Evolutionary conservation across 2,888 invertebrate genomes (phyloP).

Genomic region (Megamerina dolium): DNA sequence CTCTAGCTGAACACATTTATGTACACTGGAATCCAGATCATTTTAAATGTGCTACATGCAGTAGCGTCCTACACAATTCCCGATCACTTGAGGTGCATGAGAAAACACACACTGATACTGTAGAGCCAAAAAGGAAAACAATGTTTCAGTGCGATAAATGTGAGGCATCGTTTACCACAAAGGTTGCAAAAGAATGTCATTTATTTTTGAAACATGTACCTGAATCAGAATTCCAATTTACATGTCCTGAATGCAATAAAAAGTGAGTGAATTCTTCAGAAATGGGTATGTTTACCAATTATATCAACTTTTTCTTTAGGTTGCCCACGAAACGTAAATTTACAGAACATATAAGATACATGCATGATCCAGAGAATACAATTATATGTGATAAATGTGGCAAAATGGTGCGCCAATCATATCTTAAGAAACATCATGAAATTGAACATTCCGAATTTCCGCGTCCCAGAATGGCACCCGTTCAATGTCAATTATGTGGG

Average conservation of each 20-base stretch:
- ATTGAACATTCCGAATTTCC: slow-evolving; percentile 41
- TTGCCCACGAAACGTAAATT: slow-evolving; percentile 39
- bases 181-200: slow-evolving; percentile 39
- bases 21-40: slow-evolving; percentile 42
- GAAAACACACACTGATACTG: slow-evolving; percentile 30
- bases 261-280: slow-evolving; percentile 26
- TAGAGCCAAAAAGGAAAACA: slow-evolving; percentile 32
- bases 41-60: slow-evolving; percentile 37
- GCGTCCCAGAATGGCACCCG: slow-evolving; percentile 36
- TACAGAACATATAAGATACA: slow-evolving; percentile 36
- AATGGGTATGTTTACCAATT: background rate
- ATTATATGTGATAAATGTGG: slow-evolving; percentile 43
- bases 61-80: slow-evolving; percentile 33
- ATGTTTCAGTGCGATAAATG: slow-evolving; percentile 40
- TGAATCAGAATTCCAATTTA: slow-evolving; percentile 37
- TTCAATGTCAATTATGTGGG: slow-evolving; percentile 44
- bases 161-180: slow-evolving; percentile 37
- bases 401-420: slow-evolving; percentile 35
- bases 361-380: slow-evolving; percentile 38
- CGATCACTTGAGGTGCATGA: slow-evolving; percentile 35
- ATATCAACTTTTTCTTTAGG: slow-evolving; percentile 21
- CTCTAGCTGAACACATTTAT: slow-evolving; percentile 36
- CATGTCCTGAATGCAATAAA: slow-evolving; percentile 38
- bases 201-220: slow-evolving; percentile 39
- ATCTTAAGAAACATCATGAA: slow-evolving; percentile 41